Base-by-base conservation (phyloP, 2,113 vertebrate genomes). In the Ploceus nigricollis region DNA sequence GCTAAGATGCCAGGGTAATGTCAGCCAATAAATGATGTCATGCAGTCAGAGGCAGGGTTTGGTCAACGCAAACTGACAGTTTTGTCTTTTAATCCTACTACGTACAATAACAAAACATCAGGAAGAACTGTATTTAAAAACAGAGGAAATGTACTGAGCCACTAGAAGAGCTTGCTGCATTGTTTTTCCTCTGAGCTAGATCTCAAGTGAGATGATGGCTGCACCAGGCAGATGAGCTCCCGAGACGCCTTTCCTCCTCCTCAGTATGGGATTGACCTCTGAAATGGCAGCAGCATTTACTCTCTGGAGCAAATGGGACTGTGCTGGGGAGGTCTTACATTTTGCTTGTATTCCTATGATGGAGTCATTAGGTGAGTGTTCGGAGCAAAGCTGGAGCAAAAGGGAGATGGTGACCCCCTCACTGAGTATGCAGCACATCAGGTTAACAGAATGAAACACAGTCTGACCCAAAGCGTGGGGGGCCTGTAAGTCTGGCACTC, bases 81-180 rank as follows among this genome's bases (percentile, higher is more conserved):
- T 95, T 60, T 86, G 73, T 40, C 56, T 89, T 93, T 81, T 66
- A 81, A 66, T 81, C 51, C 24, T 73, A 19, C 78, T 76, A 60
- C 3, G 0, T 48, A 53, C 56, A 27, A 35, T 44, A 87, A 89
- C 89, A 95, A 89, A 90, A 82, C 48, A 69, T 82, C 87, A 89
- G 93, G 82, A 96, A 95, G 73, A 33, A 76, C 94, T 93, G 21
- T 65, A 65, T 93, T 87, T 96, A 65, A 91, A 93, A 93, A 8
- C 66, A 93, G 53, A 90, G 84, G 82, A 94, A 90, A 83, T n/a
- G 17, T 58, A 58, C 39, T 8, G 58, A 80, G 70, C 50, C 28
- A 15, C 60, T 60, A 44, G 77, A 53, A 84, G 57, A 86, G 24
- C 76, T 51, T 1, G 1, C 30, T 23, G 72, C 48, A 17, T 50